phyloP scores from a whole-genome alignment of 2,113 vertebrate genomes.

The Pipa parva region DNA sequence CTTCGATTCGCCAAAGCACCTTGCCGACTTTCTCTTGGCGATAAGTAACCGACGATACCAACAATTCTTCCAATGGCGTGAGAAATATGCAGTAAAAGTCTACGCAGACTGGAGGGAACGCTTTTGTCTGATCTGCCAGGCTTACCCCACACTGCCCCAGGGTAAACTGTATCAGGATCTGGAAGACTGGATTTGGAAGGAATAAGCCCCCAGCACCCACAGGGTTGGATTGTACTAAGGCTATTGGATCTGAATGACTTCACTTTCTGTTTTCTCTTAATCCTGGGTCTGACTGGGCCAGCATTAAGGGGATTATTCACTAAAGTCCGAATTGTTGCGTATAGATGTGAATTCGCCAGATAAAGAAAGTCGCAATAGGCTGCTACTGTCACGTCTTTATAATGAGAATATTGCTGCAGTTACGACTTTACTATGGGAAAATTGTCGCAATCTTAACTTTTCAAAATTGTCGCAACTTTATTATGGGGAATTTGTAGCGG shows the following conservation, averaged over 20 bases:
- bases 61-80: constrained; percentile 73
- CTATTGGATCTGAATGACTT: too few species aligned
- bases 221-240: too few species aligned
- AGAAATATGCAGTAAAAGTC: constrained; percentile 59
- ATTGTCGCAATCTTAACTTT: too few species aligned
- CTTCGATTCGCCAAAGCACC: constrained; percentile 65
- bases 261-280: not conserved
- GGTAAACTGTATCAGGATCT: constrained; percentile 65
- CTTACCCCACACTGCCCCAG: constrained; percentile 54
- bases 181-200: constrained; percentile 59
- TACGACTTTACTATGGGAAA: too few species aligned
- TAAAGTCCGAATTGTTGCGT: too few species aligned
- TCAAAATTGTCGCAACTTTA: too few species aligned
- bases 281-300: rapidly evolving
- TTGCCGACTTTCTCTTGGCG: constrained; percentile 65
- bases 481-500: too few species aligned
- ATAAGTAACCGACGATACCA: constrained; percentile 66
- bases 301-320: too few species aligned
- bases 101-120: constrained; percentile 73
- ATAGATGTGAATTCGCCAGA: too few species aligned
- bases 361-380: too few species aligned
- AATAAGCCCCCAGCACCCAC: not conserved
- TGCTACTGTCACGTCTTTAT: too few species aligned
- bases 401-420: too few species aligned
- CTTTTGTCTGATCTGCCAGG: constrained; percentile 74